These are phyloP conservation scores for Symphodus melops DNA, from an alignment of 2,113 vertebrate species.

Conservation along the genomic window DNA sequence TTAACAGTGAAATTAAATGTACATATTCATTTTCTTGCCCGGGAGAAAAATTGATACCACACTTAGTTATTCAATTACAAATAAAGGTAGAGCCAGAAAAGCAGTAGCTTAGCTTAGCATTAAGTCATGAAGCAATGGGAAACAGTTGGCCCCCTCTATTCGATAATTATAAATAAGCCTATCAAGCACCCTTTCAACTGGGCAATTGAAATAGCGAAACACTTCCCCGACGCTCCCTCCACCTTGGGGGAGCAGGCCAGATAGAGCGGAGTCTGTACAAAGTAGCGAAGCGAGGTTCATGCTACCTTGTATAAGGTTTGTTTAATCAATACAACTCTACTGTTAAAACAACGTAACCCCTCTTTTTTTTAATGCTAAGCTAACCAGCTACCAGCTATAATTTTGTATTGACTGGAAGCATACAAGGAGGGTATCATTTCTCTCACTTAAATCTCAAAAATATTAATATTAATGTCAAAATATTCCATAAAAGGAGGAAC, in stretches of 20 bases:
- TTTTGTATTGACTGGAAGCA: not conserved
- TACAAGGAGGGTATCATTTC: not conserved
- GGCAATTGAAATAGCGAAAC: slow-evolving; percentile 86
- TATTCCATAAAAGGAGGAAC: no score
- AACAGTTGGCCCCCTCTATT: not conserved
- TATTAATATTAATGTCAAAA: not conserved
- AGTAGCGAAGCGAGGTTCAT: slow-evolving; percentile 84
- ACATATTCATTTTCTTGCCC: no score
- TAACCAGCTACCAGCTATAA: not conserved
- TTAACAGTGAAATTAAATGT: no score
- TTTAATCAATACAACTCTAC: no score
- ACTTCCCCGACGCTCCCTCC: slow-evolving; percentile 90
- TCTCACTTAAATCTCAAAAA: not conserved
- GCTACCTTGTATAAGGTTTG: no score
- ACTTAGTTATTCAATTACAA: no score
- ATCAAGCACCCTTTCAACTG: no score
- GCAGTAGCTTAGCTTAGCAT: slow-evolving; percentile 10
- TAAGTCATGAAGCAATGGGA: not conserved
- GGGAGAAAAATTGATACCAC: no score
- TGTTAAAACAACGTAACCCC: not conserved
- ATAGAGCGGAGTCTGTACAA: slow-evolving; percentile 92
- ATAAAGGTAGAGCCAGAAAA: not conserved
- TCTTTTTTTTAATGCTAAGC: slow-evolving; percentile 14
- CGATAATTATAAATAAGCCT: no score
- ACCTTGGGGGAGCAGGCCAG: slow-evolving; percentile 92